Evolutionary conservation across 2,113 vertebrate species (phyloP).

Genomic region (Eleginops maclovinus): DNA sequence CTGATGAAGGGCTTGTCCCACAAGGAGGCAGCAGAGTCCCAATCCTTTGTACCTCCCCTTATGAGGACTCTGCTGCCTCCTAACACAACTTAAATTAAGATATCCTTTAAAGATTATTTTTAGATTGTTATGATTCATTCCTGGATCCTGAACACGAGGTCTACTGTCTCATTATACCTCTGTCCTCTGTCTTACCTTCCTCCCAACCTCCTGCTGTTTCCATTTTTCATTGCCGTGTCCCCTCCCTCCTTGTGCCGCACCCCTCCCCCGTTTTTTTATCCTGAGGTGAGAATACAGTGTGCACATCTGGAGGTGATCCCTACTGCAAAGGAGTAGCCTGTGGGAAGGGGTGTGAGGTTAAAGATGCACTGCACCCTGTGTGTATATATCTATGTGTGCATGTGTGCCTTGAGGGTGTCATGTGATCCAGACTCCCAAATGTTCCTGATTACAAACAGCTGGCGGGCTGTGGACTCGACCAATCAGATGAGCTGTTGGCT

Average conservation of each 20-base stretch:
- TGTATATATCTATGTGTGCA: constrained; percentile 49
- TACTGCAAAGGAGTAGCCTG: constrained; percentile 58
- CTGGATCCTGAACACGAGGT: neutral
- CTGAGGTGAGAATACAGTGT: constrained; percentile 56
- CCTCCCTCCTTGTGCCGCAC: constrained; percentile 9
- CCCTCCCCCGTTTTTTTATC: constrained; percentile 42
- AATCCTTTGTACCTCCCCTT: neutral
- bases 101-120: neutral
- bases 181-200: neutral
- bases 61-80: neutral
- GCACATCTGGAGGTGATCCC: constrained; percentile 79
- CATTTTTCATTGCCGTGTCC: neutral
- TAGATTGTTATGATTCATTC: no score
- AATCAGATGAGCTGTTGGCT: constrained; percentile 33
- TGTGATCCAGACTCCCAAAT: constrained; percentile 63
- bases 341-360: constrained; percentile 62
- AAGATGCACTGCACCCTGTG: constrained; percentile 60
- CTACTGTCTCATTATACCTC: neutral
- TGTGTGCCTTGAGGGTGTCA: constrained; percentile 66
- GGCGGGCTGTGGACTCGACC: constrained; percentile 30
- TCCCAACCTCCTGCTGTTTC: constrained; percentile 4
- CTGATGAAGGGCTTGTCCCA: constrained; percentile 24
- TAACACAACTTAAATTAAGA: neutral
- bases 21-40: constrained; percentile 56
- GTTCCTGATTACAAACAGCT: constrained; percentile 79